A percentile compares a stretch with the other conserved stretches of the same genome.
phyloP scores from a whole-genome alignment of 2,797 vertebrate species.

The Neopelma chrysocephalum region DNA sequence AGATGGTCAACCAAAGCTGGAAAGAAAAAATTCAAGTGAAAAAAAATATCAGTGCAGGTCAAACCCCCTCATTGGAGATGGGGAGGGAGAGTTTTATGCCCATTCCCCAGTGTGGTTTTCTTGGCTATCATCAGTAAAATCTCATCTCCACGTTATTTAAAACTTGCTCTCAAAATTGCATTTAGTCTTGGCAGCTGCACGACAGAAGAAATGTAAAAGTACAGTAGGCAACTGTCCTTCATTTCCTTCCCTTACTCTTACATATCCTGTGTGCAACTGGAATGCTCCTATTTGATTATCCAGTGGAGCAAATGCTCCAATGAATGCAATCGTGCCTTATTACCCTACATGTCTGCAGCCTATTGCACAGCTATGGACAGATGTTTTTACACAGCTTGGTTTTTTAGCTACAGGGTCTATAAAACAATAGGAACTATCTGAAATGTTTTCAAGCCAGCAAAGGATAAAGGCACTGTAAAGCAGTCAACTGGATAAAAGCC shows the following conservation, averaged over 20 bases:
- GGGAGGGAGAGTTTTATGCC: background rate
- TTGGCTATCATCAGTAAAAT: conserved; percentile 17
- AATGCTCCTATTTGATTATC: conserved; percentile 58
- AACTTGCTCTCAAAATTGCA: background rate
- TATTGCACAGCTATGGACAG: conserved; percentile 46
- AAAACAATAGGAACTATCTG: conserved; percentile 67
- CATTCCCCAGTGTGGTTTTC: background rate
- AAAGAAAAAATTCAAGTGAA: background rate
- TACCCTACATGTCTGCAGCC: conserved; percentile 19
- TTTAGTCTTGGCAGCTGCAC: conserved; percentile 26
- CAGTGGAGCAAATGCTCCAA: conserved; percentile 25
- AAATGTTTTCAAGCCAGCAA: conserved; percentile 53
- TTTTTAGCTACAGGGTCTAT: conserved; percentile 67
- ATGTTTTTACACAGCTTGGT: conserved; percentile 49
- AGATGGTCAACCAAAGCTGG: background rate
- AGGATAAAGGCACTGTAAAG: conserved; percentile 57
- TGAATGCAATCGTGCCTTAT: conserved; percentile 46
- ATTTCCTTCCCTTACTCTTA: conserved; percentile 59
- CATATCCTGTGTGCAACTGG: conserved; percentile 42
- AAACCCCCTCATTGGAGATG: background rate
- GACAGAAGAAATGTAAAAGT: conserved; percentile 28
- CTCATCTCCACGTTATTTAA: background rate
- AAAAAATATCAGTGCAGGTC: background rate
- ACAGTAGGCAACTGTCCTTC: conserved; percentile 52
- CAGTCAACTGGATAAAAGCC: conserved; percentile 52